Percentiles rank a stretch among this genome's conserved stretches.
Evolutionary conservation across 2,888 invertebrate genomes (phyloP).

Genomic region (Leptopterna dolabrata): DNA sequence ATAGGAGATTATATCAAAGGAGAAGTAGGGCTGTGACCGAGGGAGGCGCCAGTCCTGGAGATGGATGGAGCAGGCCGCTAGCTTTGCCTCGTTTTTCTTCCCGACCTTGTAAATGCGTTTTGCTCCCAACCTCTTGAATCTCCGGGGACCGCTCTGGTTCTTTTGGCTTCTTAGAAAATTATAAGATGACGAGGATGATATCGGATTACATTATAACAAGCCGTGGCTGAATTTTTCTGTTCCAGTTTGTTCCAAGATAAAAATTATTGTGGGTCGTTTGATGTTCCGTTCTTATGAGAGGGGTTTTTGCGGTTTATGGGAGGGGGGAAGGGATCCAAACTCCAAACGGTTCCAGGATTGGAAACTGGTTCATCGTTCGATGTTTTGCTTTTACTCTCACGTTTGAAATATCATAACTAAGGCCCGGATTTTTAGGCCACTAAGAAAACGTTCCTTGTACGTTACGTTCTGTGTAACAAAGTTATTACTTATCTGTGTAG

Average conservation of each 20-base stretch:
- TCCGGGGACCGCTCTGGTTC: not conserved
- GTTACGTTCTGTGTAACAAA: too few relatives aligned
- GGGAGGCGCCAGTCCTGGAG: slow-evolving; percentile 9
- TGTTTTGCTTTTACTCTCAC: not conserved
- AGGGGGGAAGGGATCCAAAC: not conserved
- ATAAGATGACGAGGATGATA: not conserved
- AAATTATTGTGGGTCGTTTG: not conserved
- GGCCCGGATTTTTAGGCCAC: too few relatives aligned
- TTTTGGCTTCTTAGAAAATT: not conserved
- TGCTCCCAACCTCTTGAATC: not conserved
- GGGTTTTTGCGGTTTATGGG: not conserved
- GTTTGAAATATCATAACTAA: too few relatives aligned
- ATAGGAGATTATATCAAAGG: slow-evolving; percentile 47
- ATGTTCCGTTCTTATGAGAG: not conserved
- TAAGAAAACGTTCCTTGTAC: too few relatives aligned
- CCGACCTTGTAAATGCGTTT: slow-evolving; percentile 20
- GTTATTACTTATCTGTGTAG: too few relatives aligned
- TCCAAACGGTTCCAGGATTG: not conserved
- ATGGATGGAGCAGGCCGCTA: slow-evolving; percentile 34
- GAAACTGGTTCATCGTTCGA: not conserved
- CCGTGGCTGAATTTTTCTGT: not conserved
- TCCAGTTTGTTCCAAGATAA: not conserved
- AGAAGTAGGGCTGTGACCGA: slow-evolving; percentile 7
- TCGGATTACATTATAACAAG: not conserved
- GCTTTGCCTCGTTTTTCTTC: not conserved